Conservation (phyloP, 2,113 vertebrate species). For the Phalacrocorax carbo region DNA sequence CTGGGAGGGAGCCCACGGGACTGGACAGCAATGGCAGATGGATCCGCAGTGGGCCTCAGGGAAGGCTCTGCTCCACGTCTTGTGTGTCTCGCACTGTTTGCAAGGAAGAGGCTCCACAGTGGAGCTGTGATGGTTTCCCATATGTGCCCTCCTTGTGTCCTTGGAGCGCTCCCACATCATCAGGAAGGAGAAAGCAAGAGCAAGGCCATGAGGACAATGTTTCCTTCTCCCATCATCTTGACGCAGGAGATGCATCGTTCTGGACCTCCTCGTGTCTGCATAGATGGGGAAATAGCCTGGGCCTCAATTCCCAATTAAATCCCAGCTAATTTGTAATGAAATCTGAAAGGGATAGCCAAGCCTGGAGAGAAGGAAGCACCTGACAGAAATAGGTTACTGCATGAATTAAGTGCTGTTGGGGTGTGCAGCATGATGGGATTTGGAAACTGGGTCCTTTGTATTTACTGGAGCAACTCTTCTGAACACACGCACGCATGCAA, state of each 20-base stretch:
- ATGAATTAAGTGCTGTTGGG: neutral
- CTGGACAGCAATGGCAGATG: neutral
- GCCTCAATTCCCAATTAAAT: neutral
- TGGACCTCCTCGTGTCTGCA: neutral
- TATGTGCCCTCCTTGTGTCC: neutral
- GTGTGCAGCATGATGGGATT: neutral
- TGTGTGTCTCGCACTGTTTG: neutral
- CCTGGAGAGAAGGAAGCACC: neutral
- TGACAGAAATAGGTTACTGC: slow-evolving; percentile 32
- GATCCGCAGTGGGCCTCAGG: neutral
- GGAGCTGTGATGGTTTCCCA: neutral
- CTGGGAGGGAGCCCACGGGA: neutral
- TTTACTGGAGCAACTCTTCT: slow-evolving; percentile 7
- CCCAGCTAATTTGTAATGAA: neutral
- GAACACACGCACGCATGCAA: neutral
- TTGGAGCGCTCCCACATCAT: neutral
- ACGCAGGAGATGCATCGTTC: neutral
- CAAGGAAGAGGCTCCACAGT: neutral
- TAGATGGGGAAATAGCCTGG: neutral
- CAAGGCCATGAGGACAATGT: neutral
- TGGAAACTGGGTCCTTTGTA: neutral
- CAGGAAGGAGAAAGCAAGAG: neutral
- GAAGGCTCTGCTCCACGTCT: neutral
- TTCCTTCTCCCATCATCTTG: neutral
- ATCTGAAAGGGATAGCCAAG: neutral